Conservation (phyloP, 2,888 invertebrate species). For the Timema cristinae region DNA sequence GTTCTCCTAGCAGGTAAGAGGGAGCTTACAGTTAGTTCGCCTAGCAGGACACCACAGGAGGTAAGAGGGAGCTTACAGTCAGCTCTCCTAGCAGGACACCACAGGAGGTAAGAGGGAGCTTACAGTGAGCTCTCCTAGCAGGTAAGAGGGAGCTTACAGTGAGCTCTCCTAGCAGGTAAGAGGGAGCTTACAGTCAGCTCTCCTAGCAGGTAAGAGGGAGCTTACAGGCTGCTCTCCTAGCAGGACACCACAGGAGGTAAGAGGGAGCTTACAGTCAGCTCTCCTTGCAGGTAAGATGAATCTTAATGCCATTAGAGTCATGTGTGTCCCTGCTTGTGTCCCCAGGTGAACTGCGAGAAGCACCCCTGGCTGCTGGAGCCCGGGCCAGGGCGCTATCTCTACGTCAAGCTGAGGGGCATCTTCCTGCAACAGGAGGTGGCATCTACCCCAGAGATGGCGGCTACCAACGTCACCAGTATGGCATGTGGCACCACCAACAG, state of each 20-base stretch:
- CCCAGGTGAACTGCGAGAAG: slow-evolving; percentile 72
- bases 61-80: slow-evolving; percentile 68
- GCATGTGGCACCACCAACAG: slow-evolving; percentile 71
- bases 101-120: too few species aligned
- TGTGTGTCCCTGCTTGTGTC: slow-evolving; percentile 29
- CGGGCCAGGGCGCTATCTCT: slow-evolving; percentile 71
- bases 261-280: background rate
- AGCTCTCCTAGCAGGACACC: too few species aligned
- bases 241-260: too few species aligned
- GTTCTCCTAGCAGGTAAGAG: too few species aligned
- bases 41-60: too few species aligned
- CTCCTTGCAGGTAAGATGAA: background rate
- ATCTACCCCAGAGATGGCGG: slow-evolving; percentile 20
- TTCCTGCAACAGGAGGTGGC: slow-evolving; percentile 25
- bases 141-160: slow-evolving; percentile 41
- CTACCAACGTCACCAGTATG: slow-evolving; percentile 23
- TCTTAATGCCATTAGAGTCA: too few species aligned
- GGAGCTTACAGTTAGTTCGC: too few species aligned
- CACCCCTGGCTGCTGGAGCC: slow-evolving; percentile 75
- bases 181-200: background rate
- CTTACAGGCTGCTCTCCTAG: background rate
- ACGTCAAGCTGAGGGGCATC: slow-evolving; percentile 68
- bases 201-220: background rate
- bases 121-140: too few species aligned
- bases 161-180: slow-evolving; percentile 49